phyloP scores from a whole-genome alignment of 2,888 invertebrate genomes.

The Agrochola lota region DNA sequence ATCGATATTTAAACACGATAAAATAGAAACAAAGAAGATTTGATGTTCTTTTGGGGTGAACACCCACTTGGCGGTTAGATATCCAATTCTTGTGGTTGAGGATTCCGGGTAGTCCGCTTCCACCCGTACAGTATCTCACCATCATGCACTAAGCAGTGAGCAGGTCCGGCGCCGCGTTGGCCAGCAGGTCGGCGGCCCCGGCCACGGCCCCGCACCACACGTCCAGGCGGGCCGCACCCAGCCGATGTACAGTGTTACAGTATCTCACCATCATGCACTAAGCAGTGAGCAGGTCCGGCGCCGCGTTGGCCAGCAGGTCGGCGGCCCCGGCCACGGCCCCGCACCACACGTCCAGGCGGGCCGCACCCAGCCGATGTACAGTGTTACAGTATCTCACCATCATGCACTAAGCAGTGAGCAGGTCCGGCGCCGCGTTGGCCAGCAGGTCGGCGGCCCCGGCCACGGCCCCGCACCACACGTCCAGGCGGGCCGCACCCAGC shows the following conservation, averaged over 20 bases:
- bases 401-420: constrained; percentile 70
- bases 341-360: constrained; percentile 81
- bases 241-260: too few relatives aligned
- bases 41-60: too few relatives aligned
- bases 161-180: constrained; percentile 77
- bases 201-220: constrained; percentile 81
- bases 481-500: constrained; percentile 80
- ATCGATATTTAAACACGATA: too few relatives aligned
- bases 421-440: constrained; percentile 76
- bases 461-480: constrained; percentile 81
- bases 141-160: constrained; percentile 67
- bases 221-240: constrained; percentile 78
- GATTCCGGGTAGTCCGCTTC: too few relatives aligned
- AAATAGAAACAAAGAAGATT: too few relatives aligned
- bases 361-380: too few relatives aligned
- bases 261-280: background rate
- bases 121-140: background rate
- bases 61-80: too few relatives aligned
- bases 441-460: constrained; percentile 78
- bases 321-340: constrained; percentile 77
- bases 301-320: constrained; percentile 73
- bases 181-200: constrained; percentile 77
- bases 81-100: too few relatives aligned
- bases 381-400: background rate
- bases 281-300: constrained; percentile 80